A percentile compares a stretch with the other conserved stretches of the same genome.
These are phyloP conservation scores for Apteryx owenii DNA, from an alignment of 2,113 vertebrate species.

Conservation along the genomic window DNA sequence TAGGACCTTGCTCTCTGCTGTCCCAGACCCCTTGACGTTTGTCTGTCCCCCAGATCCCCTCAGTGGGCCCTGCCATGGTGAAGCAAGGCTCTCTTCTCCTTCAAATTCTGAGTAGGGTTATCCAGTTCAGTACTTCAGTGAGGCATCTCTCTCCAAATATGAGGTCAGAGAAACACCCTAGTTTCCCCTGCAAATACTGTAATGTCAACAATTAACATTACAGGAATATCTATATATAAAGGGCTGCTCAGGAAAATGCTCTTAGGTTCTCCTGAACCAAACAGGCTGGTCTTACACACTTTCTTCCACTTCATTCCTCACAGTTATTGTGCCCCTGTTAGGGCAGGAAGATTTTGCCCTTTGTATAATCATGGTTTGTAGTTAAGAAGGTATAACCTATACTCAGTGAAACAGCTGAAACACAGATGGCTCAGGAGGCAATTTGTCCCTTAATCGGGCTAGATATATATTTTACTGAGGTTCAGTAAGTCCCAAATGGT, in stretches of 20 bases:
- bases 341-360: neutral
- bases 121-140: neutral
- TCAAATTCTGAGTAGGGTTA: neutral
- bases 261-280: neutral
- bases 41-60: neutral
- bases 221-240: neutral
- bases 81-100: neutral
- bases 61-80: neutral
- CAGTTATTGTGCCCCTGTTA: neutral
- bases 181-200: neutral
- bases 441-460: accelerated
- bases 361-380: neutral
- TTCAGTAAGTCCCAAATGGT: neutral
- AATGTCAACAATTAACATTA: neutral
- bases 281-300: accelerated
- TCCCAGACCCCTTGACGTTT: neutral
- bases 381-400: neutral
- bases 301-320: neutral
- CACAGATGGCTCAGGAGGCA: neutral
- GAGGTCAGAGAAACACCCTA: neutral
- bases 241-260: neutral
- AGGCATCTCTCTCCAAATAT: neutral
- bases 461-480: neutral
- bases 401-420: neutral
- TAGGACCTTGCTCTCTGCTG: neutral